Percentiles rank a stretch among this genome's conserved stretches.
Conservation (phyloP, 2,113 vertebrate genomes). For the Vidua macroura region DNA sequence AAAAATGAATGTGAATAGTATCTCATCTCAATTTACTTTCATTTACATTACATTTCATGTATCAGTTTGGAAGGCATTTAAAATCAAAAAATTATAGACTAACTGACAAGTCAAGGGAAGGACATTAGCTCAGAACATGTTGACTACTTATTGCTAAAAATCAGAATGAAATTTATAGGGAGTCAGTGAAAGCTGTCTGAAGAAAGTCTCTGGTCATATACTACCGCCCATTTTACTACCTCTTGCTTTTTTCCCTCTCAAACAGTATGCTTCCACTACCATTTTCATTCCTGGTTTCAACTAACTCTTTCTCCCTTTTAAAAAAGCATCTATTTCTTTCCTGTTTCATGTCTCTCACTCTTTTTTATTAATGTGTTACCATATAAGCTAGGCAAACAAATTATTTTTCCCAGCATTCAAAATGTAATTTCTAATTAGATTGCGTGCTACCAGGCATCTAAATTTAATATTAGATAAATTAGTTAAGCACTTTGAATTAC, state of each 20-base stretch:
- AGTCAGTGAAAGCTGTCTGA: not conserved
- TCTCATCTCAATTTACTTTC: not conserved
- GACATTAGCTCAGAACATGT: not conserved
- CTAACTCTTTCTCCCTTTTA: not conserved
- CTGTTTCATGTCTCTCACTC: not conserved
- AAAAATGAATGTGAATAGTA: not conserved
- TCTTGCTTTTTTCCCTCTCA: not conserved
- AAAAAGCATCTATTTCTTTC: not conserved
- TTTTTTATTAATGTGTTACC: not conserved
- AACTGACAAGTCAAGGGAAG: conserved; percentile 14
- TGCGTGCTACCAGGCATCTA: not conserved
- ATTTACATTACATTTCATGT: not conserved
- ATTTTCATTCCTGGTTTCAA: not conserved
- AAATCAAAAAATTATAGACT: conserved; percentile 2
- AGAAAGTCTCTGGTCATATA: not conserved
- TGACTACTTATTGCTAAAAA: not conserved
- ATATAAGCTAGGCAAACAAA: not conserved
- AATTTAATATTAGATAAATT: not conserved
- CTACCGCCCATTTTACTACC: not conserved
- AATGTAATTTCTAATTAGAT: not conserved
- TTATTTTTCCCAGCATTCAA: not conserved
- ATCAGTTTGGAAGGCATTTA: not conserved
- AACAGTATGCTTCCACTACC: not conserved
- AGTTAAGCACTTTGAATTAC: not conserved
- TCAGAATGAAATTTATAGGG: not conserved